Evolutionary conservation across 2,797 vertebrate species (phyloP).

Genomic region (Gymnodraco acuticeps): DNA sequence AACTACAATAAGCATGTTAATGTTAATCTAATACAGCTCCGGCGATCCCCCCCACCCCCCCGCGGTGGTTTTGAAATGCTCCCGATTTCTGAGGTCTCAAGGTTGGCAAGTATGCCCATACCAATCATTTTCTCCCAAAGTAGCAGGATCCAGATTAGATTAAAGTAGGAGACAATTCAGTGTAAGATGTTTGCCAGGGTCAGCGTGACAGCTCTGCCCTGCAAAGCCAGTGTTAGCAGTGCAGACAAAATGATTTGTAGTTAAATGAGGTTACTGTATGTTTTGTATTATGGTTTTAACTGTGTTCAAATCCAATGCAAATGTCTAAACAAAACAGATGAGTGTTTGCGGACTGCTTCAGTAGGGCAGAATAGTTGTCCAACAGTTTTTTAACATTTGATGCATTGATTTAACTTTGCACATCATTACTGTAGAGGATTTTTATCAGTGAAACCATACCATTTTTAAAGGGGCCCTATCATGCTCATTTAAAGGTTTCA

Average conservation of each 20-base stretch:
- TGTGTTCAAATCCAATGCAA: not conserved
- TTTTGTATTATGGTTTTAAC: not conserved
- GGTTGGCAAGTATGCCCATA: too few species aligned
- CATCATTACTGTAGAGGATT: not conserved
- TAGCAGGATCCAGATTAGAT: constrained; percentile 1
- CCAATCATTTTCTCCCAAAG: constrained; percentile 38
- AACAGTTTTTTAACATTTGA: not conserved
- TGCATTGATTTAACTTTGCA: not conserved
- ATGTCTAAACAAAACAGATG: not conserved
- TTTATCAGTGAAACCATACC: not conserved
- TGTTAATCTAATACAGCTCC: too few species aligned
- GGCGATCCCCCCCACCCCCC: too few species aligned
- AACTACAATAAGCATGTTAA: too few species aligned
- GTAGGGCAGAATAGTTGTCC: not conserved
- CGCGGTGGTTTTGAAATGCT: too few species aligned
- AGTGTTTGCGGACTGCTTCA: not conserved
- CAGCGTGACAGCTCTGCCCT: not conserved
- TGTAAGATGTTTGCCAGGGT: not conserved
- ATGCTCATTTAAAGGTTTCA: too few species aligned
- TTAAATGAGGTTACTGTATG: constrained; percentile 3
- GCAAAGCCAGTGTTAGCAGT: constrained; percentile 9
- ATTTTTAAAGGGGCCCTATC: not conserved
- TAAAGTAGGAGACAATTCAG: constrained; percentile 20
- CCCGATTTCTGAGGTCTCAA: too few species aligned
- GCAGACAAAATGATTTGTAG: not conserved